A percentile compares a stretch with the other conserved stretches of the same genome.
Evolutionary conservation across 2,113 vertebrate species (phyloP).

Genomic region (Muntiacus reevesi): DNA sequence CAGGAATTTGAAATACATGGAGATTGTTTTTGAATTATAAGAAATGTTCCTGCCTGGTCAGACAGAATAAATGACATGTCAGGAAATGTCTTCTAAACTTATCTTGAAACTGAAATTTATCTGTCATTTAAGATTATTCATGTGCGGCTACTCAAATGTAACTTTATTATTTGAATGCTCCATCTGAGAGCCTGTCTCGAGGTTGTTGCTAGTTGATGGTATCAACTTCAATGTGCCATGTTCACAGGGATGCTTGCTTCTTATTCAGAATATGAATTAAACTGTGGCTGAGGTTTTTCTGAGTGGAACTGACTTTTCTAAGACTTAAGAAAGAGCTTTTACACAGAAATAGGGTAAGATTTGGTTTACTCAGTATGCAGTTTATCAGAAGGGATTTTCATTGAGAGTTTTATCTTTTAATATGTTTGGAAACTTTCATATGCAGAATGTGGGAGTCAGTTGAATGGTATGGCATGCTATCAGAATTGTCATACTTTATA

Average conservation of each 20-base stretch:
- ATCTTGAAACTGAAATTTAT: neutral
- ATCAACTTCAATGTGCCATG: neutral
- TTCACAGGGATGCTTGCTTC: neutral
- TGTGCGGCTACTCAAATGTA: neutral
- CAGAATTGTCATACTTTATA: slow-evolving; percentile 20
- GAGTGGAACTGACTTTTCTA: neutral
- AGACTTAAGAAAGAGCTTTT: neutral
- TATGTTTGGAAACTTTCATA: neutral
- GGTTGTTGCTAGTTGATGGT: neutral
- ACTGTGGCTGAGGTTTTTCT: neutral
- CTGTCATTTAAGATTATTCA: slow-evolving; percentile 1
- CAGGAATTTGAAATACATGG: neutral
- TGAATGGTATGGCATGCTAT: neutral
- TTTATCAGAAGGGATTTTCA: neutral
- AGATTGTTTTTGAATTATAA: neutral
- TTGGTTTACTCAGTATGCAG: neutral
- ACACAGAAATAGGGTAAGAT: neutral
- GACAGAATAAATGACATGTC: slow-evolving; percentile 32
- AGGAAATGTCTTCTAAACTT: slow-evolving; percentile 39
- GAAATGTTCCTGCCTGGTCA: neutral
- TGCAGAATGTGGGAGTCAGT: neutral
- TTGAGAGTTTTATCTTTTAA: neutral
- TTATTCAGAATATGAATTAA: neutral
- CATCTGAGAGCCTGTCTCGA: neutral
- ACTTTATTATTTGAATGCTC: neutral